Base-by-base conservation (phyloP, 2,113 vertebrate species). In the Pseudorasbora parva region DNA sequence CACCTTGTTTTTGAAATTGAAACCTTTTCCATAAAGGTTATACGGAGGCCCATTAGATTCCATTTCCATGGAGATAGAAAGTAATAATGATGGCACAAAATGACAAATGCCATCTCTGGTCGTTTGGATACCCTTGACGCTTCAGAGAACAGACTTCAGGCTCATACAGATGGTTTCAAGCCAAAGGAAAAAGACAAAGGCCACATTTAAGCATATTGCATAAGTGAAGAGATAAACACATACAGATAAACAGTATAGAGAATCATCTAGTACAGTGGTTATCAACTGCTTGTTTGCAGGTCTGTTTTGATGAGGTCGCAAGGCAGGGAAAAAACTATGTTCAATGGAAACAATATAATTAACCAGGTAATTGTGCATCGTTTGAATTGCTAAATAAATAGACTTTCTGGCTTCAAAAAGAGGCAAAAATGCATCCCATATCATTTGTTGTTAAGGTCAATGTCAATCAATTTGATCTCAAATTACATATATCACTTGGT, bases 11-110 rank as follows among this genome's bases (percentile, higher is more conserved):
- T 10, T 30, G 12, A 59, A 23, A 77, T 77, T 77, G 19, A 43
- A 77, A 41, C 33, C 30, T 59, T 78, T 78, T 78, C 56, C 19
- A 78, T 78, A 78, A 41, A 78, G 51, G 30, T 59, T 77, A 41
- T 77, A n/a, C 3, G 2, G 2, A 56, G 75, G 10, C 4, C 33
- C 54, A 59, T 77, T 59, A 77, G 51, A 77, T 77, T 57, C 33
- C 47, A 74, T 74, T 30, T 74, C 72, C 45, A 74, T 74, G 25
- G 45, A 59, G 12, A 77, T 23, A 15, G 74, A 57, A 23, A 77
- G 49, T 14, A 41, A 82, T 23, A 27, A 54, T 23, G 11, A 49
- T 11, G n/a, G 14, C 66, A 56, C 25, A 82, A 54, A 37, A n/a
- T 41, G 64, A 71, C 47, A 81, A 57, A 57, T 27, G 1, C 30